phyloP scores from a whole-genome alignment of 2,888 invertebrate genomes.

The Lycophotia porphyrea region DNA sequence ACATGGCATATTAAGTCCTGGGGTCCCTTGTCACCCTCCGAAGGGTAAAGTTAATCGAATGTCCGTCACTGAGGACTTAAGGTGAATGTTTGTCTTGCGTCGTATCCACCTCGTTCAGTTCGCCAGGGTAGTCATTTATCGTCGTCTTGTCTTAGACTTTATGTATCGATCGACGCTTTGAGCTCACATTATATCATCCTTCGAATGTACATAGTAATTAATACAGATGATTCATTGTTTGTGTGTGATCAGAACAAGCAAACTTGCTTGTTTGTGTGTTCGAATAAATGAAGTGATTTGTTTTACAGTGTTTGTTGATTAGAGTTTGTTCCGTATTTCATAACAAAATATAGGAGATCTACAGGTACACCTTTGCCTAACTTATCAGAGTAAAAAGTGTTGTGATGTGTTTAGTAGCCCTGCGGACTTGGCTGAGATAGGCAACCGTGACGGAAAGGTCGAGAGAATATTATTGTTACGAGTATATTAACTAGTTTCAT shows the following conservation, averaged over 20 bases:
- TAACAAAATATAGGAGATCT: neutral
- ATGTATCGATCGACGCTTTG: slow-evolving; percentile 29
- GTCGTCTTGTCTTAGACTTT: slow-evolving; percentile 13
- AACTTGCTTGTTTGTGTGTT: neutral
- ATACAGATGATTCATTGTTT: neutral
- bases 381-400: neutral
- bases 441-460: neutral
- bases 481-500: neutral
- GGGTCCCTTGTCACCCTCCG: slow-evolving; percentile 40
- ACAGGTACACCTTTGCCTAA: neutral
- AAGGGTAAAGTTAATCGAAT: slow-evolving; percentile 59
- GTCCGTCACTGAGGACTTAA: slow-evolving; percentile 53
- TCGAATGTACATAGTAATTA: neutral
- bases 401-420: neutral
- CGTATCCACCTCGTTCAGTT: slow-evolving; percentile 38
- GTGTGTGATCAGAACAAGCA: neutral
- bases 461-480: neutral
- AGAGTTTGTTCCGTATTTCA: neutral
- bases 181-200: neutral
- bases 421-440: neutral
- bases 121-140: slow-evolving; percentile 46
- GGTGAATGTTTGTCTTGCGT: slow-evolving; percentile 59
- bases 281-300: neutral
- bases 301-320: neutral
- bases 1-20: slow-evolving; percentile 40